These are phyloP conservation scores for Eidolon helvum DNA, from an alignment of 2,113 vertebrate genomes.

Conservation along the genomic window DNA sequence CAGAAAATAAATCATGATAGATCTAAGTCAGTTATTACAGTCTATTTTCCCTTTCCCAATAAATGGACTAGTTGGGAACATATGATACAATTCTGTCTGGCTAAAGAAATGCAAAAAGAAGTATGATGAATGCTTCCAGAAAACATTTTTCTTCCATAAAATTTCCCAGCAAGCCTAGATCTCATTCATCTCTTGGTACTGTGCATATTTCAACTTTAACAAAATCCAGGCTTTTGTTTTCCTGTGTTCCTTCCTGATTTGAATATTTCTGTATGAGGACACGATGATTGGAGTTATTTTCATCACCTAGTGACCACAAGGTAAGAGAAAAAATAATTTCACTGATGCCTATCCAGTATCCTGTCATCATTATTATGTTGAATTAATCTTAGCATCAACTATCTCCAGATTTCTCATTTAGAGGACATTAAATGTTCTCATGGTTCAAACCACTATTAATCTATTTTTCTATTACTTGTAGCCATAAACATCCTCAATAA, in stretches of 20 bases:
- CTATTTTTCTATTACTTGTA: background rate
- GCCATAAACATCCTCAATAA: background rate
- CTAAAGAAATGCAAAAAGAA: slow-evolving; percentile 16
- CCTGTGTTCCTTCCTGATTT: slow-evolving; percentile 56
- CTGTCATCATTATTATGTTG: slow-evolving; percentile 33
- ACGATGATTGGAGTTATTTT: slow-evolving; percentile 50
- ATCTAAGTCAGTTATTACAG: background rate
- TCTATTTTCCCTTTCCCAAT: background rate
- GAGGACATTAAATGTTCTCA: slow-evolving; percentile 1
- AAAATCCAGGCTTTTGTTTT: slow-evolving; percentile 57
- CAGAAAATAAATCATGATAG: background rate
- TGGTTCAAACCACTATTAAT: background rate
- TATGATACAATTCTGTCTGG: background rate
- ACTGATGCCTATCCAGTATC: background rate
- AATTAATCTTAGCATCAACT: slow-evolving; percentile 42
- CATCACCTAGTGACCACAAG: slow-evolving; percentile 37
- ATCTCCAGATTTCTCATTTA: slow-evolving; percentile 45
- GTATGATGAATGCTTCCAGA: background rate
- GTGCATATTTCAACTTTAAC: slow-evolving; percentile 44
- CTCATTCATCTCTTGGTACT: slow-evolving; percentile 24
- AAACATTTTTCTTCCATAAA: slow-evolving; percentile 29
- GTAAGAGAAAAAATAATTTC: slow-evolving; percentile 43
- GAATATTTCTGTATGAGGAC: slow-evolving; percentile 17
- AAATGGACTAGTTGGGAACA: background rate
- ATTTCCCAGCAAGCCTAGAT: slow-evolving; percentile 15